These are phyloP conservation scores for Antechinus flavipes DNA, from an alignment of 2,113 vertebrate genomes.

Conservation along the genomic window DNA sequence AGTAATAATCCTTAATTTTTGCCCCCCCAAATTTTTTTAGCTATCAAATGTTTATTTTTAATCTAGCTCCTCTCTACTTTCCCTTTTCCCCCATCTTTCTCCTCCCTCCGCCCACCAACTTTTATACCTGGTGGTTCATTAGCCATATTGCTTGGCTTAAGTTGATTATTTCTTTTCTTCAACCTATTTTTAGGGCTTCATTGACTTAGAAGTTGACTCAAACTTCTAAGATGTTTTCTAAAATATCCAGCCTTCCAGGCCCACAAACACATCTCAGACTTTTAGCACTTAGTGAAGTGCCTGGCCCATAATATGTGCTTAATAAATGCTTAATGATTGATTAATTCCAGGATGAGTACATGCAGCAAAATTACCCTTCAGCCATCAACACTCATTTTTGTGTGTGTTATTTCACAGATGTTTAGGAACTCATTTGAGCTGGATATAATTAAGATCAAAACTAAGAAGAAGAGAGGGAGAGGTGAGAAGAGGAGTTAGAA, in stretches of 20 bases:
- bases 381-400: not conserved
- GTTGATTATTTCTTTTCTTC: slow-evolving; percentile 18
- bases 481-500: not conserved
- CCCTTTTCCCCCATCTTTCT: not conserved
- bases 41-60: not conserved
- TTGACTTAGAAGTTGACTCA: not conserved
- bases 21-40: not conserved
- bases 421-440: not conserved
- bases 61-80: not conserved
- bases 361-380: not conserved
- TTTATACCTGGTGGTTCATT: slow-evolving; percentile 9
- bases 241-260: not conserved
- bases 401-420: not conserved
- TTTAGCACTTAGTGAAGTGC: not conserved
- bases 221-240: not conserved
- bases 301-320: not conserved
- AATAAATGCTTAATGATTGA: not conserved
- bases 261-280: not conserved
- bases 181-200: not conserved
- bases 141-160: slow-evolving; percentile 11
- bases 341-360: not conserved
- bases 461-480: not conserved
- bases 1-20: not conserved
- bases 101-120: not conserved
- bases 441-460: not conserved